These are phyloP conservation scores for Bos indicus DNA, from an alignment of 2,113 vertebrate genomes.

Conservation along the genomic window DNA sequence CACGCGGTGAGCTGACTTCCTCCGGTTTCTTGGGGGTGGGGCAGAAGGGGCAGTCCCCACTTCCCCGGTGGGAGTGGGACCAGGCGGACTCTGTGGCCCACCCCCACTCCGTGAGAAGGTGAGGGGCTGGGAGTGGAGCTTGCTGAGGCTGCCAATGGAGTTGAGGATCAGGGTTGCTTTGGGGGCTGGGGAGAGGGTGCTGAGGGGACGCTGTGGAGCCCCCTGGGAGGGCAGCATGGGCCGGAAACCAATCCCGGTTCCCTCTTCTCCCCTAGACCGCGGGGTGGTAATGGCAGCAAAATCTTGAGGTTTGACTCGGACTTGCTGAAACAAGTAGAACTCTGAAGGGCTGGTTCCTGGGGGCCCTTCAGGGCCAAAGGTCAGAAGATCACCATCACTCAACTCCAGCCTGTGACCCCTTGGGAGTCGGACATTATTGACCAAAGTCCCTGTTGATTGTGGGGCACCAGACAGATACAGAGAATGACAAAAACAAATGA, in stretches of 20 bases:
- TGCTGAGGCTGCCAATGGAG: slow-evolving; percentile 94
- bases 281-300: slow-evolving; percentile 92
- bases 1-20: slow-evolving; percentile 88
- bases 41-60: background rate
- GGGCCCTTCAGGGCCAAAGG: slow-evolving; percentile 82
- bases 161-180: slow-evolving; percentile 90
- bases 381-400: slow-evolving; percentile 88
- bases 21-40: slow-evolving; percentile 77
- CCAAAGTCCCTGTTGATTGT: slow-evolving; percentile 85
- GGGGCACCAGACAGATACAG: background rate
- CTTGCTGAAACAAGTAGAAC: slow-evolving; percentile 94
- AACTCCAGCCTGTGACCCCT: slow-evolving; percentile 83
- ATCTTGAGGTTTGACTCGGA: slow-evolving; percentile 89
- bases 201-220: slow-evolving; percentile 79
- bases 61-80: background rate
- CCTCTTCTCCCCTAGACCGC: slow-evolving; percentile 75
- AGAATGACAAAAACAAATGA: slow-evolving; percentile 1
- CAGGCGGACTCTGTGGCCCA: background rate
- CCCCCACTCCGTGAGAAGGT: slow-evolving; percentile 76
- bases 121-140: slow-evolving; percentile 86
- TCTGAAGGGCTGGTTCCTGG: slow-evolving; percentile 72
- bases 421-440: slow-evolving; percentile 88
- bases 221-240: slow-evolving; percentile 69
- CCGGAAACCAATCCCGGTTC: slow-evolving; percentile 48
- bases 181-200: slow-evolving; percentile 75